Evolutionary conservation across 2,113 vertebrate genomes (phyloP).

Genomic region (Parus major): DNA sequence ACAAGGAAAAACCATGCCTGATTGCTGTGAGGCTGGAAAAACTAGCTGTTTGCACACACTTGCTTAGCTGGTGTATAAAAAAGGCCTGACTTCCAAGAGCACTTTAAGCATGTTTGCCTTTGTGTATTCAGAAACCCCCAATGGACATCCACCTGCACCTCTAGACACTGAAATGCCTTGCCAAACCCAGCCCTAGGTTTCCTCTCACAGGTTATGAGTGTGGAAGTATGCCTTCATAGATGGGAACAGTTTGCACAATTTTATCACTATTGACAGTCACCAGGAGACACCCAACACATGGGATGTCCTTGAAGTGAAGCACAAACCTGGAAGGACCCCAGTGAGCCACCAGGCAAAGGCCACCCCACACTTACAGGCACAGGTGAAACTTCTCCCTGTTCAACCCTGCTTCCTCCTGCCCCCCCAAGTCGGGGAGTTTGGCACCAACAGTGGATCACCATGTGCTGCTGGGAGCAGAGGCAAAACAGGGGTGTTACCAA

Average conservation of each 20-base stretch:
- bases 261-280: neutral
- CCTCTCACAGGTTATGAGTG: neutral
- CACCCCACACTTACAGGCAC: neutral
- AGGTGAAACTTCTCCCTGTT: neutral
- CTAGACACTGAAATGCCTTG: fast-evolving
- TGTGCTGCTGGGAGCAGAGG: neutral
- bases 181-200: neutral
- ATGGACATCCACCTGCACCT: neutral
- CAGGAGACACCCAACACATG: neutral
- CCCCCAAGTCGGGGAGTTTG: fast-evolving
- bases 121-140: neutral
- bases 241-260: neutral
- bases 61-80: neutral
- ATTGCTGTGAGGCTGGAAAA: neutral
- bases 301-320: neutral
- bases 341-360: neutral
- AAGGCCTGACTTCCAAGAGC: fast-evolving
- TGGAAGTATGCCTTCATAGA: neutral
- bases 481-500: neutral
- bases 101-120: neutral
- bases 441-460: neutral
- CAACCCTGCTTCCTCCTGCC: neutral
- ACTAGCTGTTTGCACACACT: neutral
- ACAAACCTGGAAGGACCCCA: neutral
- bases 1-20: neutral